phyloP scores from a whole-genome alignment of 1,140 invertebrate genomes.

The Agrypnia vestita region DNA sequence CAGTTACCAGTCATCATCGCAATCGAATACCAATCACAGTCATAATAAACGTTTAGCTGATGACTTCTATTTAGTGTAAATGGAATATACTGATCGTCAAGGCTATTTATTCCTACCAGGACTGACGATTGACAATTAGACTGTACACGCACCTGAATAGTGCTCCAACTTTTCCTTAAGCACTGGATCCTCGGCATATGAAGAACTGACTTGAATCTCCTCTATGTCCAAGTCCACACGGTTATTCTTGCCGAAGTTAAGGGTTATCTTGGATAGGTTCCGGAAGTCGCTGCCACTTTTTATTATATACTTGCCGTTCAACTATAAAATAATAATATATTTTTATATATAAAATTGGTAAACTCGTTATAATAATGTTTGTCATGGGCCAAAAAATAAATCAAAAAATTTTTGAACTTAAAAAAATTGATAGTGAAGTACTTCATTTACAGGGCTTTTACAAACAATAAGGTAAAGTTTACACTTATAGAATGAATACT shows the following conservation, averaged over 20 bases:
- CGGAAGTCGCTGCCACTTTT: constrained; percentile 95
- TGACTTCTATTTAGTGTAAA: too few relatives aligned
- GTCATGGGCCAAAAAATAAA: not conserved
- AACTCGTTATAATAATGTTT: not conserved
- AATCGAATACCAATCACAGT: too few relatives aligned
- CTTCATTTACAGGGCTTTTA: too few relatives aligned
- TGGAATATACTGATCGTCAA: too few relatives aligned
- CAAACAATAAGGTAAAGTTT: too few relatives aligned
- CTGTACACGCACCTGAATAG: constrained; percentile 79
- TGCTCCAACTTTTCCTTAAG: constrained; percentile 82
- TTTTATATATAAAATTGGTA: not conserved
- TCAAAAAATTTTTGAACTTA: too few relatives aligned
- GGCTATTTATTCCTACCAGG: too few relatives aligned
- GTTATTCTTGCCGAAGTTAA: constrained; percentile 76
- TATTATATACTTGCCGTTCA: constrained; percentile 88
- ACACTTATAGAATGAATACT: too few relatives aligned
- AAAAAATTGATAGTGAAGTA: too few relatives aligned
- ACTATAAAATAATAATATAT: constrained; percentile 61
- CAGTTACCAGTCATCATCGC: too few relatives aligned
- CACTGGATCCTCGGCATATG: constrained; percentile 81
- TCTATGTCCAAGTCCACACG: constrained; percentile 78
- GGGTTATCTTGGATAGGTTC: constrained; percentile 86
- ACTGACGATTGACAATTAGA: too few relatives aligned
- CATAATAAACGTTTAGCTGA: too few relatives aligned
- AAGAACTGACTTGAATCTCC: constrained; percentile 82